Conservation (phyloP, 2,113 vertebrate species). For the Catharus bicknelli region DNA sequence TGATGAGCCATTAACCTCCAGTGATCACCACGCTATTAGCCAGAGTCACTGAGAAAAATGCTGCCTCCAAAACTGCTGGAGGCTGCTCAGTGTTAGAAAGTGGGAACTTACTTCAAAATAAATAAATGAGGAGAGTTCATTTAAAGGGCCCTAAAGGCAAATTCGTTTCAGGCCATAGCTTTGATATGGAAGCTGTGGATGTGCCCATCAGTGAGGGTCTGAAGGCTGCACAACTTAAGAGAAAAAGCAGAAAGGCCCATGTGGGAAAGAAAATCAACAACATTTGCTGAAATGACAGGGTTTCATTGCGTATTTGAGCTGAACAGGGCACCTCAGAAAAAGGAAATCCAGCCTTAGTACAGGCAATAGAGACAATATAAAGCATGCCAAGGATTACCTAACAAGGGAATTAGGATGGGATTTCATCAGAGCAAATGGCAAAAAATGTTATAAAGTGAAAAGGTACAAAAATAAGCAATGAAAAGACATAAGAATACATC, state of each 20-base stretch:
- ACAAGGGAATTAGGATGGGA: conserved; percentile 45
- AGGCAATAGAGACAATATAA: not conserved
- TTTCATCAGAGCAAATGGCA: not conserved
- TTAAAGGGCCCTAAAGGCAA: conserved; percentile 37
- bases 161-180: not conserved
- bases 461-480: conserved; percentile 24
- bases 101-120: conserved; percentile 8
- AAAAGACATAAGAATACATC: not conserved
- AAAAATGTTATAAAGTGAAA: conserved; percentile 20
- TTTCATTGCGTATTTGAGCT: not conserved
- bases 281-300: not conserved
- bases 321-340: not conserved
- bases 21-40: not conserved
- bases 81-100: conserved; percentile 33
- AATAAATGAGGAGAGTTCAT: conserved; percentile 44
- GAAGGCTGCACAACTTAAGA: conserved; percentile 1
- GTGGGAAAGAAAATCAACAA: conserved; percentile 42
- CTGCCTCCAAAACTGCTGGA: conserved; percentile 7
- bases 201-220: conserved; percentile 4
- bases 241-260: conserved; percentile 31
- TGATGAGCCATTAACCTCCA: conserved; percentile 10
- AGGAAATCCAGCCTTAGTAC: conserved; percentile 36
- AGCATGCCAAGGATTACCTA: conserved; percentile 42
- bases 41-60: not conserved
- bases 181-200: not conserved